Percentiles rank a stretch among this genome's conserved stretches.
Conservation (phyloP, 2,113 vertebrate species). For the Poeciliopsis turrubarensis region DNA sequence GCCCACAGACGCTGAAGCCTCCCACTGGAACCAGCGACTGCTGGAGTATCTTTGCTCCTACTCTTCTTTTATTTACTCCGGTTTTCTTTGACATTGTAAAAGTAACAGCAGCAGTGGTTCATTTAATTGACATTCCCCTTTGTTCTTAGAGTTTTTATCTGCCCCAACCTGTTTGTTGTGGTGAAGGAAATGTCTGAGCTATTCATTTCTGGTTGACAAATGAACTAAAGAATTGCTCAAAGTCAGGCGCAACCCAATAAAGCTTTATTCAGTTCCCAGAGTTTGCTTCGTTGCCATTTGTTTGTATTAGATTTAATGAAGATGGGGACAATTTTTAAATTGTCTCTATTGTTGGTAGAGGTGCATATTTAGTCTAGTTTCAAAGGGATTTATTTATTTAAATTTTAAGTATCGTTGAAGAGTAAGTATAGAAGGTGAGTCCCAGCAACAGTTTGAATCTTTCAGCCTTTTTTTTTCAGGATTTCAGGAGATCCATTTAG, state of each 20-base stretch:
- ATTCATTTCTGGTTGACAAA: constrained; percentile 40
- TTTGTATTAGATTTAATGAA: not conserved
- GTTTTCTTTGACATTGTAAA: not conserved
- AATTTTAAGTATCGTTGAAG: not conserved
- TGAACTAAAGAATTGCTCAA: not conserved
- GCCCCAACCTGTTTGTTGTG: constrained; percentile 56
- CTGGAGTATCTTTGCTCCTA: constrained; percentile 21
- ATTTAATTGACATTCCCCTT: constrained; percentile 13
- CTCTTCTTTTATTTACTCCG: not conserved
- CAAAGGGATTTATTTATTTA: too few species aligned
- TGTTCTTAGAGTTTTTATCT: constrained; percentile 21
- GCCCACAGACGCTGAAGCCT: constrained; percentile 26
- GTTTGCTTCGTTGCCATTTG: not conserved
- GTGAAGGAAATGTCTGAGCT: constrained; percentile 55
- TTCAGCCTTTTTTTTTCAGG: not conserved
- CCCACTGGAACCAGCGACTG: constrained; percentile 11
- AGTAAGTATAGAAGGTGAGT: not conserved
- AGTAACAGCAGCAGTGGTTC: not conserved
- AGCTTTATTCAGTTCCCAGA: not conserved
- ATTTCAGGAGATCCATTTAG: not conserved
- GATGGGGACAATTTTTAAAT: not conserved
- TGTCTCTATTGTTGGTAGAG: not conserved
- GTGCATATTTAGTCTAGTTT: not conserved
- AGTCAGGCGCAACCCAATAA: not conserved
- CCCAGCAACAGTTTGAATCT: not conserved